These are phyloP conservation scores for Melieria picta DNA, from an alignment of 2,888 invertebrate species.

Conservation along the genomic window DNA sequence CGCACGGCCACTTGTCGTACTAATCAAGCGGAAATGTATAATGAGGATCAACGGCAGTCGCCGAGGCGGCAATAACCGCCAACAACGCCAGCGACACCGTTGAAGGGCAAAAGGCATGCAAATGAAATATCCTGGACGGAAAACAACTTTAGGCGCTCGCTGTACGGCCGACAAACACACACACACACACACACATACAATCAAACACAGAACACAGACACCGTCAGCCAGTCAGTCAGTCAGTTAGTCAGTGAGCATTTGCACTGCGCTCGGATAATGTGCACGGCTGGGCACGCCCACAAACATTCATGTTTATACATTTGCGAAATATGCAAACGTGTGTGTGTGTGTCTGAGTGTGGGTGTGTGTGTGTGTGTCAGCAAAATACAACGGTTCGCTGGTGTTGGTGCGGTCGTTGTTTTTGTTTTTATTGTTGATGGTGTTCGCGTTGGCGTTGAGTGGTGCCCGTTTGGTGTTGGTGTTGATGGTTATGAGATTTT, in stretches of 20 bases:
- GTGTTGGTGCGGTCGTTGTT: slow-evolving; percentile 21
- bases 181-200: background rate
- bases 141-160: slow-evolving; percentile 20
- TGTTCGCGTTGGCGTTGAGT: slow-evolving; percentile 14
- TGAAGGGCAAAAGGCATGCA: slow-evolving; percentile 32
- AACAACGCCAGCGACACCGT: slow-evolving; percentile 22
- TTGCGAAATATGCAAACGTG: background rate
- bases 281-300: too few relatives aligned
- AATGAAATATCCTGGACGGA: slow-evolving; percentile 35
- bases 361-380: background rate
- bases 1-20: slow-evolving; percentile 50
- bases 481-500: slow-evolving; percentile 38
- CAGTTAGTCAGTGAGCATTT: too few relatives aligned
- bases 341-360: background rate
- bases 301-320: too few relatives aligned
- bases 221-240: too few relatives aligned
- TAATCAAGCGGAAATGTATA: slow-evolving; percentile 50
- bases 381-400: slow-evolving; percentile 13
- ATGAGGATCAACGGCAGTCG: slow-evolving; percentile 41
- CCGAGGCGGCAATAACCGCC: background rate
- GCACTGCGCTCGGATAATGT: too few relatives aligned
- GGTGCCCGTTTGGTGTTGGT: slow-evolving; percentile 19
- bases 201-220: background rate
- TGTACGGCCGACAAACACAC: slow-evolving; percentile 4
- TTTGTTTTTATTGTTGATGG: slow-evolving; percentile 24